phyloP scores from a whole-genome alignment of 2,888 invertebrate genomes.

The Belgica antarctica region DNA sequence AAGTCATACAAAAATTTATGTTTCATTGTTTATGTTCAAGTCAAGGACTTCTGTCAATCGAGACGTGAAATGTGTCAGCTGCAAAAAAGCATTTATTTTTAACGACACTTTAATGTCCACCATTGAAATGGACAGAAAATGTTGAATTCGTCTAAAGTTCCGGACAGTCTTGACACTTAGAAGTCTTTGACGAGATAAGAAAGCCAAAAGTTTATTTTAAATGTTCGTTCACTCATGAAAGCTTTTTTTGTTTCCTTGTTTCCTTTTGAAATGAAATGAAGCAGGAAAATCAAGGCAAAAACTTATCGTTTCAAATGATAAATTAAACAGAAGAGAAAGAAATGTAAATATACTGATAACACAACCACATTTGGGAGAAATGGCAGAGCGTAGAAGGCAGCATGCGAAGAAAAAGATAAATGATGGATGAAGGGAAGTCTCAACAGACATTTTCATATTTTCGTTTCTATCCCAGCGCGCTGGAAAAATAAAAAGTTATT shows the following conservation, averaged over 20 bases:
- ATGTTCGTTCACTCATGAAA: neutral
- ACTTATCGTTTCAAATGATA: constrained; percentile 18
- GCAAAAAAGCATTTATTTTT: neutral
- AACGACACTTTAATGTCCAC: neutral
- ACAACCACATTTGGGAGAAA: neutral
- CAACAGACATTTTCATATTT: neutral
- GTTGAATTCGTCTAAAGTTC: no score
- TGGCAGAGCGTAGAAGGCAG: neutral
- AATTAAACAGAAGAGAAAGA: constrained; percentile 11
- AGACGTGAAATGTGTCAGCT: no score
- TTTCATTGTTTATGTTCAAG: neutral
- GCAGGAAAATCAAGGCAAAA: constrained; percentile 1
- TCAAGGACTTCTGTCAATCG: no score
- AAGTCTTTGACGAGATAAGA: no score
- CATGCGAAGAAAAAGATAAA: constrained; percentile 16
- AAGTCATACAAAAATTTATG: neutral
- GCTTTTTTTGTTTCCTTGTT: neutral
- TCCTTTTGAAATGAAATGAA: neutral
- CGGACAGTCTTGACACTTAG: no score
- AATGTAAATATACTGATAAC: constrained; percentile 19
- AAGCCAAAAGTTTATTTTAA: neutral
- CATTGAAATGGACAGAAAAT: no score
- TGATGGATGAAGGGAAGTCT: constrained; percentile 9
- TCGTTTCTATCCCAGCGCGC: neutral
- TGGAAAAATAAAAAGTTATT: neutral